Percentiles rank a stretch among this genome's conserved stretches.
phyloP scores from a whole-genome alignment of 2,888 invertebrate species.

The Nephrotoma flavescens region DNA sequence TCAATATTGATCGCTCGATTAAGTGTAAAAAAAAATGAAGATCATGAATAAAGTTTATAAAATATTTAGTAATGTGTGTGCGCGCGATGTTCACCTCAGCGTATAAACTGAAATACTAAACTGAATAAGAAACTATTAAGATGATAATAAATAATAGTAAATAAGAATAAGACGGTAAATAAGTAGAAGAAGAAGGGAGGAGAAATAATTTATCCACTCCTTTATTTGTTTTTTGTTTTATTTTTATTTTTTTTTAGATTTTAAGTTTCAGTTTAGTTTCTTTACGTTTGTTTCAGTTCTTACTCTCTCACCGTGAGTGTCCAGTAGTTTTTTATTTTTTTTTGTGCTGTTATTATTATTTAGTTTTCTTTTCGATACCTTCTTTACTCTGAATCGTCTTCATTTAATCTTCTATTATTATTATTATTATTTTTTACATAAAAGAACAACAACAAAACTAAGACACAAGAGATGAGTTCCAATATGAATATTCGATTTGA shows the following conservation, averaged over 20 bases:
- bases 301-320: conserved; percentile 1
- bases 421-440: background rate
- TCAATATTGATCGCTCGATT: background rate
- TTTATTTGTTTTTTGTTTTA: background rate
- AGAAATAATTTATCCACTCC: conserved; percentile 4
- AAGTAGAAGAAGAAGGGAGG: conserved; percentile 4
- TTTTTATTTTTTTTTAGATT: background rate
- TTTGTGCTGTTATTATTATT: background rate
- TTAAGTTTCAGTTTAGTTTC: background rate
- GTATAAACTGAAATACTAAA: background rate
- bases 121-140: background rate
- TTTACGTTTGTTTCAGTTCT: background rate
- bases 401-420: conserved; percentile 1
- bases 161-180: background rate
- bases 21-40: background rate
- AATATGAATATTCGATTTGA: conserved; percentile 3
- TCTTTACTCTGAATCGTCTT: background rate
- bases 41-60: background rate
- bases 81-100: background rate
- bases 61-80: background rate
- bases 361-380: background rate
- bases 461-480: conserved; percentile 2
- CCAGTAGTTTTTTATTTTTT: conserved; percentile 1
- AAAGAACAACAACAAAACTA: background rate
- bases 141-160: background rate